These are phyloP conservation scores for Salvelinus namaycush DNA, from an alignment of 2,113 vertebrate species.

Conservation along the genomic window DNA sequence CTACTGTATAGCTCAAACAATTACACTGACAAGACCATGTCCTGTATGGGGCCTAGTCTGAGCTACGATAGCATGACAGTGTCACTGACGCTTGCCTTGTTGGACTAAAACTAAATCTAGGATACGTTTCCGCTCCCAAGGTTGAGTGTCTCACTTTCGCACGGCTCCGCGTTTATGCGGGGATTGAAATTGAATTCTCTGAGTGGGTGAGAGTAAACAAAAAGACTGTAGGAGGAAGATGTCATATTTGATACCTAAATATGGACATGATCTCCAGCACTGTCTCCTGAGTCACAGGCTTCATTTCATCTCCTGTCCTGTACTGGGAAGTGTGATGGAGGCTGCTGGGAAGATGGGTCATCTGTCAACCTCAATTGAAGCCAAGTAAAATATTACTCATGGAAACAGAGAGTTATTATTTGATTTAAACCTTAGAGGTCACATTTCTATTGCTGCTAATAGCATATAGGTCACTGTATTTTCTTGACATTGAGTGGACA, in stretches of 20 bases:
- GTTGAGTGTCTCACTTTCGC: slow-evolving; percentile 23
- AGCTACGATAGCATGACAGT: slow-evolving; percentile 16
- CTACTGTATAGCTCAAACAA: not conserved
- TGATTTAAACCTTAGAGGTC: not conserved
- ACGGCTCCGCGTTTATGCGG: slow-evolving; percentile 31
- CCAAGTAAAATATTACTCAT: not conserved
- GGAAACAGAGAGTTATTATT: not conserved
- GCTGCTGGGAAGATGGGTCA: too few relatives aligned
- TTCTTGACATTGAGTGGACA: not conserved
- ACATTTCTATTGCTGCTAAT: not conserved
- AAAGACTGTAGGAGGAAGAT: slow-evolving; percentile 14
- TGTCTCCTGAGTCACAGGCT: not conserved
- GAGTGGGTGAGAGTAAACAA: slow-evolving; percentile 38
- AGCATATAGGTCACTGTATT: too few relatives aligned
- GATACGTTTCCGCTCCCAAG: slow-evolving; percentile 35
- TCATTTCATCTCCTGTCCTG: not conserved
- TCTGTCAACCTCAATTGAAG: not conserved
- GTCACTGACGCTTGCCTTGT: not conserved
- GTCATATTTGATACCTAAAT: slow-evolving; percentile 21
- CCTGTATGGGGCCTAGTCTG: not conserved
- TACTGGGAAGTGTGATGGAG: not conserved
- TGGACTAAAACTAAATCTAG: slow-evolving; percentile 20
- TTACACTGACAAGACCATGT: slow-evolving; percentile 12
- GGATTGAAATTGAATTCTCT: slow-evolving; percentile 27
- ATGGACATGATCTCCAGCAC: not conserved